Percentiles rank a stretch among this genome's conserved stretches.
phyloP scores from a whole-genome alignment of 1,140 invertebrate genomes.

The Caenorhabditis latens region DNA sequence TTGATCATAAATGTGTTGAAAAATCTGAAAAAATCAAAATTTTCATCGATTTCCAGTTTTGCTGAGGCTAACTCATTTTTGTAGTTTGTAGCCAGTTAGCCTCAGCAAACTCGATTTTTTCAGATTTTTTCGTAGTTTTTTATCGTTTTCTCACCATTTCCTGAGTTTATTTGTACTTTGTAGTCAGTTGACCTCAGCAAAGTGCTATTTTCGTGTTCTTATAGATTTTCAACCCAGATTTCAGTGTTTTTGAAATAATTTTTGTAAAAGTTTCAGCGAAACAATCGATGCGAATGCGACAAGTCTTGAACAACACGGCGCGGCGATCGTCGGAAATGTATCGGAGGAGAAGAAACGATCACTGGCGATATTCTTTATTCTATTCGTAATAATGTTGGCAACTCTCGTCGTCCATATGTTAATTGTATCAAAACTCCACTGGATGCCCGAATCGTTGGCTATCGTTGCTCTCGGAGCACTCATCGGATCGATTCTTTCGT shows the following conservation, averaged over 20 bases:
- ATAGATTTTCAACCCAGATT: too few species aligned
- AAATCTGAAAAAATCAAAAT: not conserved
- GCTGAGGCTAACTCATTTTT: not conserved
- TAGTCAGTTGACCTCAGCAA: too few species aligned
- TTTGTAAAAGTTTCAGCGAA: slow-evolving; percentile 36
- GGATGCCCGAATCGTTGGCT: slow-evolving; percentile 94
- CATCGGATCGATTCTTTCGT: slow-evolving; percentile 65
- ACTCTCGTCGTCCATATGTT: slow-evolving; percentile 93
- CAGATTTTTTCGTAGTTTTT: not conserved
- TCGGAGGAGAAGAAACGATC: slow-evolving; percentile 60
- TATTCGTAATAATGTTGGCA: slow-evolving; percentile 82
- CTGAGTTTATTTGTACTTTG: too few species aligned
- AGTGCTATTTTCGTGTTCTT: too few species aligned
- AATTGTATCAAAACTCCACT: slow-evolving; percentile 94
- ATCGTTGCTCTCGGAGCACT: slow-evolving; percentile 83
- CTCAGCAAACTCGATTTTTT: too few species aligned
- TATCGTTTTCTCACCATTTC: slow-evolving; percentile 55
- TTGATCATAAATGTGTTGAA: not conserved
- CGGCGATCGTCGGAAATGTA: slow-evolving; percentile 59
- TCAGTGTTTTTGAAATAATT: too few species aligned
- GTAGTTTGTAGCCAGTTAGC: slow-evolving; percentile 4
- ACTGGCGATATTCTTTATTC: slow-evolving; percentile 67
- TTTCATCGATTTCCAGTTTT: not conserved
- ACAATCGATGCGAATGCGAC: slow-evolving; percentile 55
- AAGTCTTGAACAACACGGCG: slow-evolving; percentile 58